These are phyloP conservation scores for Scolopax mira DNA, from an alignment of 2,113 vertebrate species.

Conservation along the genomic window DNA sequence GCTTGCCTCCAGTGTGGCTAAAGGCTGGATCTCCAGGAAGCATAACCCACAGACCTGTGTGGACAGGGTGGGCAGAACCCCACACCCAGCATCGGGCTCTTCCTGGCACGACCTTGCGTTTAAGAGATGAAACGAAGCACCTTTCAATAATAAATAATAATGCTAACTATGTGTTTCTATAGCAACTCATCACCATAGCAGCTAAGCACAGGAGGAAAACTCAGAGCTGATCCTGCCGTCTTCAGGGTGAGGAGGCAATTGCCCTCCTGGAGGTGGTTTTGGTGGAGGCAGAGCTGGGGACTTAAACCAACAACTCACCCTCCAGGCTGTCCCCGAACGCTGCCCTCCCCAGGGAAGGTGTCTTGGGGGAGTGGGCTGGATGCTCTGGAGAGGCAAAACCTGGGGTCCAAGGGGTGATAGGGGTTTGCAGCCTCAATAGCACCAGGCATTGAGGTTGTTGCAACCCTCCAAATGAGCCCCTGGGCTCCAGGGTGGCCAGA, in stretches of 20 bases:
- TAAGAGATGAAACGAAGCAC: constrained; percentile 37
- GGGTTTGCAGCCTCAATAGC: neutral
- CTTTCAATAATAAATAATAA: constrained; percentile 66
- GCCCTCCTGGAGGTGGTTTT: neutral
- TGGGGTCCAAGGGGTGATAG: neutral
- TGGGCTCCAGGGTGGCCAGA: neutral
- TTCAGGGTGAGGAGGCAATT: constrained; percentile 45
- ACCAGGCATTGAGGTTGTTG: accelerated
- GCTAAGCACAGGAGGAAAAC: constrained; percentile 23
- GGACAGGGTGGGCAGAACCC: neutral
- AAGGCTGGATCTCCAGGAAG: neutral
- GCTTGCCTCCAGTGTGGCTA: neutral
- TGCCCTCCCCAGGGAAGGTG: neutral
- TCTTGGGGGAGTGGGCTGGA: neutral
- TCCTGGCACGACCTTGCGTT: neutral
- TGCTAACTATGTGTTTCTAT: constrained; percentile 68
- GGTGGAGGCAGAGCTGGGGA: neutral
- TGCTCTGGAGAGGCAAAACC: neutral
- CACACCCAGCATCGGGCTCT: neutral
- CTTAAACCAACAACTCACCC: neutral
- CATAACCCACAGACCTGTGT: neutral
- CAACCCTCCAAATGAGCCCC: neutral
- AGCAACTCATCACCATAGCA: constrained; percentile 72
- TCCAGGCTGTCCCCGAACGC: neutral
- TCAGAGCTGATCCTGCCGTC: constrained; percentile 40